A percentile compares a stretch with the other conserved stretches of the same genome.
These are phyloP conservation scores for Coluber constrictor DNA, from an alignment of 2,797 vertebrate genomes.

Conservation along the genomic window DNA sequence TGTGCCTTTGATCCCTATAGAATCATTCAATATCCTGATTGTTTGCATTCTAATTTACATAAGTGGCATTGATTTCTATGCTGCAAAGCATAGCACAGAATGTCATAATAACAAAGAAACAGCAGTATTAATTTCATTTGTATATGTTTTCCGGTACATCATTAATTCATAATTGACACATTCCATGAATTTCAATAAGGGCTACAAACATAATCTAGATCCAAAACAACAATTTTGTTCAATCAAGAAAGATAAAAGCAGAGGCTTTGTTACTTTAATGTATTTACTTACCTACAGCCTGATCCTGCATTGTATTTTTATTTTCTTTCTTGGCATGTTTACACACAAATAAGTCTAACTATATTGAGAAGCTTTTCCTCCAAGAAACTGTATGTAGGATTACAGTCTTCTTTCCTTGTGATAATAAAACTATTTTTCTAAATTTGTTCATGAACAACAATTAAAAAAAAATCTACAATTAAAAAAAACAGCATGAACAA, in stretches of 20 bases:
- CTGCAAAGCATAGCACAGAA: neutral
- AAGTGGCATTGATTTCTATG: neutral
- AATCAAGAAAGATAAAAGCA: neutral
- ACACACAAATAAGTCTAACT: neutral
- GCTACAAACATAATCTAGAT: neutral
- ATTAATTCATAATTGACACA: neutral
- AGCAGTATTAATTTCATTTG: neutral
- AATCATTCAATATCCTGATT: neutral
- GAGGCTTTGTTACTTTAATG: neutral
- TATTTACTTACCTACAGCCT: neutral
- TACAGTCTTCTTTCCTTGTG: neutral
- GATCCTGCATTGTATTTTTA: neutral
- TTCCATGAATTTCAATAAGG: neutral
- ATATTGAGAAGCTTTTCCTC: neutral
- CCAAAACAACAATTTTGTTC: no score
- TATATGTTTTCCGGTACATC: neutral
- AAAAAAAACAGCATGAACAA: neutral
- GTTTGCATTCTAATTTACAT: neutral
- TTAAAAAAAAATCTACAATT: neutral
- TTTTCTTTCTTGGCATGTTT: neutral
- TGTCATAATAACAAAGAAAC: neutral
- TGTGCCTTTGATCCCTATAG: neutral
- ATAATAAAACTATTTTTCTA: neutral
- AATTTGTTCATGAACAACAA: neutral
- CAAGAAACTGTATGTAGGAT: neutral